Conservation (phyloP, 1,140 invertebrate species). For the Caerostris extrusa region DNA sequence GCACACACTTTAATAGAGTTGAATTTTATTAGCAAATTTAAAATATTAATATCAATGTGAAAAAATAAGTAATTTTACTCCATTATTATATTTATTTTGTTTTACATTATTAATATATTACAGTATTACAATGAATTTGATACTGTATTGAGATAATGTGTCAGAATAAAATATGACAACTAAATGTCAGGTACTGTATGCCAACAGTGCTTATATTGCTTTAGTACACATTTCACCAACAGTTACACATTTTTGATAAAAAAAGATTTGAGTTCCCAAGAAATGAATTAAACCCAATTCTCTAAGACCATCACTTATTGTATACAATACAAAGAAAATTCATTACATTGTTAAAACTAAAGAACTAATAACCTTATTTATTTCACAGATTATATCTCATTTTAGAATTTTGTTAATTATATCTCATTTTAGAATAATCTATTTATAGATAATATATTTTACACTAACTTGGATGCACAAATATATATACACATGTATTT, state of each 20-base stretch:
- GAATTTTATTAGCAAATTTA: slow-evolving; percentile 17
- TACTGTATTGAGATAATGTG: slow-evolving; percentile 6
- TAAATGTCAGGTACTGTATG: slow-evolving; percentile 38
- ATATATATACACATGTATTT: background rate
- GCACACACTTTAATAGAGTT: background rate
- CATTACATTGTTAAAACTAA: no score
- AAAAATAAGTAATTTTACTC: slow-evolving; percentile 41
- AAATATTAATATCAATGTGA: background rate
- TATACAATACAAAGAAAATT: background rate
- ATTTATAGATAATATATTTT: background rate
- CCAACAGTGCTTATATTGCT: slow-evolving; percentile 13
- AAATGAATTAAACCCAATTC: background rate
- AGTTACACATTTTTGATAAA: background rate
- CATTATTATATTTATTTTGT: background rate
- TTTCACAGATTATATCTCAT: no score
- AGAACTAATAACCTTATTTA: no score
- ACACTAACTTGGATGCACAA: background rate
- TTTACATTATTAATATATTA: slow-evolving; percentile 28
- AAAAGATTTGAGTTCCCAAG: background rate
- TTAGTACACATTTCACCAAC: background rate
- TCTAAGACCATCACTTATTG: background rate
- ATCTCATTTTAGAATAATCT: background rate
- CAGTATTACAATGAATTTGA: slow-evolving; percentile 42
- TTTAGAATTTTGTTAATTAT: background rate
- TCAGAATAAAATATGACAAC: slow-evolving; percentile 26